phyloP scores from a whole-genome alignment of 2,888 invertebrate genomes.

The Drosophila merina region DNA sequence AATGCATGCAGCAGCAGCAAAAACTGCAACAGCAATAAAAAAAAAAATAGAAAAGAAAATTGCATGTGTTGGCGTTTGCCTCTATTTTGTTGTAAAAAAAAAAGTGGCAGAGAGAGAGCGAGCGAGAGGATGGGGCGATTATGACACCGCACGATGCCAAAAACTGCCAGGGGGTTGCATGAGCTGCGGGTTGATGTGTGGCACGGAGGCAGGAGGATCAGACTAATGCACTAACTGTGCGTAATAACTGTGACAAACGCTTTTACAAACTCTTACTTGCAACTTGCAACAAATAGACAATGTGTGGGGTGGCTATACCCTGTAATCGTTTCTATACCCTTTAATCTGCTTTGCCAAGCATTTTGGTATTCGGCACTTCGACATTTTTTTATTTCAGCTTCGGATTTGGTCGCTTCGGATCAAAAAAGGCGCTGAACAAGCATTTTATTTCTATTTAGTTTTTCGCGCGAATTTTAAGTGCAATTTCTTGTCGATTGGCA shows the following conservation, averaged over 20 bases:
- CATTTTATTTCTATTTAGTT: constrained; percentile 36
- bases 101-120: too few species aligned
- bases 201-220: constrained; percentile 9
- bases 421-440: constrained; percentile 39
- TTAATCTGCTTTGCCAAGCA: constrained; percentile 6
- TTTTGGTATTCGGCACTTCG: constrained; percentile 43
- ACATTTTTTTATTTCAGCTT: constrained; percentile 10
- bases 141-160: constrained; percentile 63
- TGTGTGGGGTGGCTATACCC: background rate
- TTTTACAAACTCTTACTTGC: background rate
- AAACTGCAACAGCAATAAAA: background rate
- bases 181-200: background rate
- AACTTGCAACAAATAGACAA: background rate
- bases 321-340: background rate
- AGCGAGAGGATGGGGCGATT: constrained; percentile 33
- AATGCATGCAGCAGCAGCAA: constrained; percentile 10
- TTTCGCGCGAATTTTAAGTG: constrained; percentile 68
- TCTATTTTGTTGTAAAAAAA: constrained; percentile 34
- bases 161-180: constrained; percentile 33
- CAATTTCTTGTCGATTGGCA: constrained; percentile 67
- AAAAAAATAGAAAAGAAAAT: constrained; percentile 8
- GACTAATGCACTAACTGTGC: constrained; percentile 23
- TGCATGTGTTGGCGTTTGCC: constrained; percentile 44
- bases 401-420: constrained; percentile 29
- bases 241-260: constrained; percentile 37